Evolutionary conservation across 2,113 vertebrate genomes (phyloP).

Genomic region (Tinamus guttatus): DNA sequence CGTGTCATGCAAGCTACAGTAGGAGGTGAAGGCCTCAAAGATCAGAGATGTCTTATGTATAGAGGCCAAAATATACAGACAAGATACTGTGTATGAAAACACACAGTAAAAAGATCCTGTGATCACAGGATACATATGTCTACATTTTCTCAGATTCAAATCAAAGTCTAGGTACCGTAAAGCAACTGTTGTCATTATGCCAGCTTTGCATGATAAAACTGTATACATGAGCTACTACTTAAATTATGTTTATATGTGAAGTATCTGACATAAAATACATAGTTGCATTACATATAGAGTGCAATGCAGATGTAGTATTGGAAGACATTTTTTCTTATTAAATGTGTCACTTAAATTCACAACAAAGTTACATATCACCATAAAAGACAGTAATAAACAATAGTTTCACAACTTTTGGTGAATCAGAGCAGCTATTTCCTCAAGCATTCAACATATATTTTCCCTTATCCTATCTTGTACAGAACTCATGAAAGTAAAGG

Average conservation of each 20-base stretch:
- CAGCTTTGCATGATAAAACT: not conserved
- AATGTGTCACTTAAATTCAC: constrained; percentile 19
- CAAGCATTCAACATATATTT: not conserved
- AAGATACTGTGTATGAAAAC: not conserved
- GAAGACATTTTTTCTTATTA: not conserved
- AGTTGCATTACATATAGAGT: not conserved
- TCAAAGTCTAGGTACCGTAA: not conserved
- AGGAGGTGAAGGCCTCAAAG: not conserved
- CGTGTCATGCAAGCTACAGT: not conserved
- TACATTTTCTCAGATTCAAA: not conserved
- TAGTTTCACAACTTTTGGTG: not conserved
- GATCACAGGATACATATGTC: not conserved
- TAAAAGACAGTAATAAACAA: not conserved
- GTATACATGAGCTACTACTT: not conserved
- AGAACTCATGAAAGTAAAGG: not conserved
- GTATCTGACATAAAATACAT: not conserved
- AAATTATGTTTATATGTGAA: not conserved
- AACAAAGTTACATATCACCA: not conserved
- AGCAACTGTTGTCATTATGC: not conserved
- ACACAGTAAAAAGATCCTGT: not conserved
- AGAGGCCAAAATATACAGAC: not conserved
- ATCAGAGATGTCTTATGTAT: not conserved
- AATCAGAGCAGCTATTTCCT: not conserved
- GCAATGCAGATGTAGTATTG: not conserved
- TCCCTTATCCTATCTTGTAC: not conserved